Base-by-base conservation (phyloP, 1,140 invertebrate species). In the Cydia strobilella region DNA sequence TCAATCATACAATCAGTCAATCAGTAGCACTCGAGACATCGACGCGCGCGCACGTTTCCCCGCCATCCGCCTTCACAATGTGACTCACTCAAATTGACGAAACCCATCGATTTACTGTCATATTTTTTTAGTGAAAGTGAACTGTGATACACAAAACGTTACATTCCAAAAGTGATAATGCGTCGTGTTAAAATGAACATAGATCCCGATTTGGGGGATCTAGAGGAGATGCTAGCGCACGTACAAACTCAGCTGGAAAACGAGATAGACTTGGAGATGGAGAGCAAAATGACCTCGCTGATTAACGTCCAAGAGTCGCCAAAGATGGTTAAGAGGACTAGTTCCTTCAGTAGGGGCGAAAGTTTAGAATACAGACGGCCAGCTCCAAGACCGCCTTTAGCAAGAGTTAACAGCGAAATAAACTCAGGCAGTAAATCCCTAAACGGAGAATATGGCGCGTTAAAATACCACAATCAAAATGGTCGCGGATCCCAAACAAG, bases 161-260 rank as follows among this genome's bases (percentile, higher is more conserved):
- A 78, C 74, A 76, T 79, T 76, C 76, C 75, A 54, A 31, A 72
- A 31, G 39, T 45, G 23, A 90, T 79, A 80, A 93, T 93, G 90
- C 83, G 89, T 71, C 88, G 90, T 4, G 76, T 80, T 18, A 90
- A 89, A 76, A 80, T 89, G 77, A 91, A 87, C 31, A 79, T 91
- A 6, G 88, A 91, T 72, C 90, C 93, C 0, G 90, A 93, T 80
- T 72, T 93, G 73, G 89, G 89, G 0, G 93, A 93, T 65, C 66
- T 93, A 31, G 93, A 93, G 65, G 90, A 93, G 71, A 93, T 93
- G 92, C 77, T 93, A 10, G 92, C 92, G 0, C 85, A 90, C 72
- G 92, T 93, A 0, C 93, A 93, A 54, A 87, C 81, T 5, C 90
- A 93, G 74, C 79, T 93, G 12, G 90, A 93, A 76, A 85, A 92